Evolutionary conservation across 2,888 invertebrate species (phyloP), one percentile per base, ranked within the genome.

Genomic region (Ornithoptera priamus): DNA sequence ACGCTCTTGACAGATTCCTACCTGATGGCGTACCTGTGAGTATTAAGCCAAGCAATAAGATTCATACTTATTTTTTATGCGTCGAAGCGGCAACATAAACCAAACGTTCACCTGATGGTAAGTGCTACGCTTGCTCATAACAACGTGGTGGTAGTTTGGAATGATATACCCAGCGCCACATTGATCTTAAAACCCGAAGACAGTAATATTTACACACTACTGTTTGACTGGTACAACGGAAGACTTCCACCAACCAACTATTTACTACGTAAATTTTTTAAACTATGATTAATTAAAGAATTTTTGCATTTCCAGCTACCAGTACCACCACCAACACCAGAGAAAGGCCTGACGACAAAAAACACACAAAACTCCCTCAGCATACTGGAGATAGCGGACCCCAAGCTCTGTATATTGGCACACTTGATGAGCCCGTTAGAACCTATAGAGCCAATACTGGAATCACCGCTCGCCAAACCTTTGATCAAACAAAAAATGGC

Each of bases 341-440:
- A 95, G 77, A 93, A 93, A 80, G 93, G 94, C 70, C 93, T 94
- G 71, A 87, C 93, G 76, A 93, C 93, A 70, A 95, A 95, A 83
- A 81, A 93, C 91, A 86, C 90, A 86, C 94, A 94, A 90, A 88
- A 95, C 81, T 94, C 95, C 56, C 92, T 96, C 65, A 96, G 96
- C 79, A 95, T 97, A 63, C 92, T 97, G 63, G 96, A 97, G 88
- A 96, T 97, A 71, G 97, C 97, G 69, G 97, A 98, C 88, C 97
- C 97, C 3, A 97, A 97, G 86, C 93, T 97, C 75, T 97, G 97
- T 88, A 95, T 97, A 79, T 90, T 97, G 73, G 97, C 97, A 66
- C 97, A 98, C 85, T 93, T 98, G 76, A 97, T 97, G 97, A 97
- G 97, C 77, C 97, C 97, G 0, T 84, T 97, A 81, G 97, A 97